These are phyloP conservation scores for Paramormyrops kingsleyae DNA, from an alignment of 2,113 vertebrate genomes.

Conservation along the genomic window DNA sequence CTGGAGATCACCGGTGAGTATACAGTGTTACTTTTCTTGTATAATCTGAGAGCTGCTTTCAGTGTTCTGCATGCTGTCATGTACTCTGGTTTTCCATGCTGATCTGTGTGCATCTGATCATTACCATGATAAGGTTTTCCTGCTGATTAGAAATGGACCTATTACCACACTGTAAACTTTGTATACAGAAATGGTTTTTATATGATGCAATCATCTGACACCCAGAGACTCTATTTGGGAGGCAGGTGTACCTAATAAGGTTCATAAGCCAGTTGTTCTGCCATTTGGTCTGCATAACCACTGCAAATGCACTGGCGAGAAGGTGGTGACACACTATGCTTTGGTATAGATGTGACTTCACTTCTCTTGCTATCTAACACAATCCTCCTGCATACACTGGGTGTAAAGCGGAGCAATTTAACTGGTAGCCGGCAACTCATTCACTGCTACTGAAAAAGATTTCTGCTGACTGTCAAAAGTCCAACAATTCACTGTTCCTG, in stretches of 20 bases:
- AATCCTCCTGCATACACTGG: neutral
- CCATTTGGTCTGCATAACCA: neutral
- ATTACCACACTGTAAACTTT: neutral
- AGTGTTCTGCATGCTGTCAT: neutral
- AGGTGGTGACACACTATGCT: neutral
- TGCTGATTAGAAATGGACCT: neutral
- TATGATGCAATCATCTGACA: neutral
- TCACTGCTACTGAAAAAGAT: neutral
- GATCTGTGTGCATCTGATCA: neutral
- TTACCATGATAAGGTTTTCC: neutral
- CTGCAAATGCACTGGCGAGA: neutral
- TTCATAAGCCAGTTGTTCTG: neutral
- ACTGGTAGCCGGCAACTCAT: neutral
- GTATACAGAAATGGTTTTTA: neutral
- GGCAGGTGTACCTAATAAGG: neutral
- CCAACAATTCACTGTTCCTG: neutral
- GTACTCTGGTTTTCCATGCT: neutral
- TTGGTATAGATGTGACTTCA: neutral
- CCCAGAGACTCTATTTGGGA: neutral
- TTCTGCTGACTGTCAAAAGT: neutral
- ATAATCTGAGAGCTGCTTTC: neutral
- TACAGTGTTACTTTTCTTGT: neutral
- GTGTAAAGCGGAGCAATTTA: neutral
- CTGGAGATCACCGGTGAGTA: conserved; percentile 73
- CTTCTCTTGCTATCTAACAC: neutral